phyloP scores from a whole-genome alignment of 2,888 invertebrate genomes.

The Priapulus caudatus region DNA sequence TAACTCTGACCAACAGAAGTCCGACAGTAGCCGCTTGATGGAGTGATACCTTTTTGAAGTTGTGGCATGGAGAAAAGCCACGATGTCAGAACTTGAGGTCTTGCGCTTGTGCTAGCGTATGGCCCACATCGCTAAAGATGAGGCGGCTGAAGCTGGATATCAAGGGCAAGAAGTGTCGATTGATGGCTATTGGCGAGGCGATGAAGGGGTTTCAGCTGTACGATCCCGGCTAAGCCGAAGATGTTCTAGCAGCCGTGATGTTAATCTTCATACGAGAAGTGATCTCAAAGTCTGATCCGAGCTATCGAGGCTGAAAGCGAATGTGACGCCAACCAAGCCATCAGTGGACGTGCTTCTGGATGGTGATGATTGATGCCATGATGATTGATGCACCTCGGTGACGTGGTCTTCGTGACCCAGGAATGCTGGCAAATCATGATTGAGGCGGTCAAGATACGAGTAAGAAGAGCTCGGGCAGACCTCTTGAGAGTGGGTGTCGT shows the following conservation, averaged over 20 bases:
- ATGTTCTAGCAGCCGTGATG: constrained; percentile 14
- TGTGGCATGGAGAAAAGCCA: constrained; percentile 15
- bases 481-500: neutral
- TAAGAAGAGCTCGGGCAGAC: too few species aligned
- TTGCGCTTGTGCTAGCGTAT: constrained; percentile 17
- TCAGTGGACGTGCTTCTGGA: too few species aligned
- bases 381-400: too few species aligned
- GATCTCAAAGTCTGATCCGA: too few species aligned
- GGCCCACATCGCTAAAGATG: constrained; percentile 14
- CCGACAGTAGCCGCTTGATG: too few species aligned
- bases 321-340: too few species aligned
- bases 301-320: too few species aligned
- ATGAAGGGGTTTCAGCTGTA: constrained; percentile 14
- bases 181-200: constrained; percentile 18
- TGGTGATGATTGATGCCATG: too few species aligned
- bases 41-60: constrained; percentile 22
- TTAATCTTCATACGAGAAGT: constrained; percentile 17
- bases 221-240: constrained; percentile 11
- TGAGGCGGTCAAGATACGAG: too few species aligned
- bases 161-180: constrained; percentile 13
- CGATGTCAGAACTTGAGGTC: constrained; percentile 16
- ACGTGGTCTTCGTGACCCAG: too few species aligned
- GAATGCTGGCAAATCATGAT: too few species aligned
- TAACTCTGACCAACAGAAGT: constrained; percentile 29
- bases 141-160: constrained; percentile 11